Conservation (phyloP, 2,797 vertebrate genomes). For the Meda fulgida region DNA sequence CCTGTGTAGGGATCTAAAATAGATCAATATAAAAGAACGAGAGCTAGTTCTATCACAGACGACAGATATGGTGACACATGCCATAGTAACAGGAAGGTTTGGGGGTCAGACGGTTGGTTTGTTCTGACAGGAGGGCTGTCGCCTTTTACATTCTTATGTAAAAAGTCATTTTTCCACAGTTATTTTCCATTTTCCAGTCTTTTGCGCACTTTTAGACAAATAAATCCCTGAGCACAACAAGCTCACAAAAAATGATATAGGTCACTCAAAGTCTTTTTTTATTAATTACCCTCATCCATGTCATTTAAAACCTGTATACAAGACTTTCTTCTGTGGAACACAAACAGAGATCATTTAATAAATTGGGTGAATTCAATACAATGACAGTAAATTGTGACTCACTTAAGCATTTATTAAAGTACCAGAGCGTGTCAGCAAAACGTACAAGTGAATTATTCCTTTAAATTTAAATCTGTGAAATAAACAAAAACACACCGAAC, state of each 20-base stretch:
- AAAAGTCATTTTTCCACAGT: constrained; percentile 27
- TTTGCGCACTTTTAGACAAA: not conserved
- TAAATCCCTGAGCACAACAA: constrained; percentile 2
- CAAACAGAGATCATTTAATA: not conserved
- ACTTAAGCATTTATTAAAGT: not conserved
- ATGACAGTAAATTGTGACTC: not conserved
- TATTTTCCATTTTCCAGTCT: not conserved
- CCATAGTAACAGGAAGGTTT: constrained; percentile 16
- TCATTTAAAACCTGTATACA: not conserved
- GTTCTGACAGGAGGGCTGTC: not conserved
- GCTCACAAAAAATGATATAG: not conserved
- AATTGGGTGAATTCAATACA: not conserved
- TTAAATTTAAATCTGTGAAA: not conserved
- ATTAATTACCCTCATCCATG: not conserved
- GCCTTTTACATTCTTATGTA: constrained; percentile 15
- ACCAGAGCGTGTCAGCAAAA: not conserved
- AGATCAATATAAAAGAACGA: constrained; percentile 34
- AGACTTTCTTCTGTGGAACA: not conserved
- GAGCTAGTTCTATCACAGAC: constrained; percentile 40
- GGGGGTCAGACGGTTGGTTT: constrained; percentile 28
- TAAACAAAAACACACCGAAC: not conserved
- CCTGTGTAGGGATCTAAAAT: constrained; percentile 18
- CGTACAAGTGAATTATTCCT: not conserved
- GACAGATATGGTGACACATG: constrained; percentile 40
- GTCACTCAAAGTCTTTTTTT: not conserved